Evolutionary conservation across 2,888 invertebrate genomes (phyloP), one percentile per base, ranked within the genome.

Genomic region (Tanaodytes sp.): DNA sequence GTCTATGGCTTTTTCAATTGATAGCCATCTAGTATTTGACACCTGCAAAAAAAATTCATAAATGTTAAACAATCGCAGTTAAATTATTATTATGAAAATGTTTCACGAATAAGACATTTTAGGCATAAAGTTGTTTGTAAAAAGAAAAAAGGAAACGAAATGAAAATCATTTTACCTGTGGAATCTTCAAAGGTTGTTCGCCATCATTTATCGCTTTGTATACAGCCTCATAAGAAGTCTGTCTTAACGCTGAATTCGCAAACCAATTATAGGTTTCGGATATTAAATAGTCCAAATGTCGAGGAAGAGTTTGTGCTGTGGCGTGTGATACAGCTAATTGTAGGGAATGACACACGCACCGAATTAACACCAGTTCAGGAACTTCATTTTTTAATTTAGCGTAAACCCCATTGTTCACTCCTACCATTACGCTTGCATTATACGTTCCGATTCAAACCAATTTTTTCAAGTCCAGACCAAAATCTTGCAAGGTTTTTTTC

Each of bases 401-500:
- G 67, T 75, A 72, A 2, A 84, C 80, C 1, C 82, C 80, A n/a
- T n/a, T n/a, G n/a, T 62, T 76, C 76, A 69, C 82, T 82, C 82
- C 83, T 6, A 72, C 61, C 82, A 83, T 83, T 3, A 80, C 81
- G 11, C 79, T 75, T 1, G 79, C 80, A 72, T 83, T 82, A 57
- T 84, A 82, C 20, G 79, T 80, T n/a, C 82, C 82, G 45, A 83
- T 78, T 23, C 80, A 81, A 42, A 68, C 70, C 68, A 78, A 68
- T 48, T 81, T 76, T 54, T 20, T 43, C 14, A 43, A 12, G 8
- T 43, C 14, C 19, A 43, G 12, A 43, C 23, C 4, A 9, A 23
- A 43, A 9, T 43, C 2, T 9, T 43, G n/a, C 6, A 43, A 12
- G 5, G 23, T 12, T 2, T 20, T 43, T 23, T 43, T 43, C 11